A percentile compares a stretch with the other conserved stretches of the same genome.
Conservation (phyloP, 2,113 vertebrate species). For the Shinisaurus crocodilurus region DNA sequence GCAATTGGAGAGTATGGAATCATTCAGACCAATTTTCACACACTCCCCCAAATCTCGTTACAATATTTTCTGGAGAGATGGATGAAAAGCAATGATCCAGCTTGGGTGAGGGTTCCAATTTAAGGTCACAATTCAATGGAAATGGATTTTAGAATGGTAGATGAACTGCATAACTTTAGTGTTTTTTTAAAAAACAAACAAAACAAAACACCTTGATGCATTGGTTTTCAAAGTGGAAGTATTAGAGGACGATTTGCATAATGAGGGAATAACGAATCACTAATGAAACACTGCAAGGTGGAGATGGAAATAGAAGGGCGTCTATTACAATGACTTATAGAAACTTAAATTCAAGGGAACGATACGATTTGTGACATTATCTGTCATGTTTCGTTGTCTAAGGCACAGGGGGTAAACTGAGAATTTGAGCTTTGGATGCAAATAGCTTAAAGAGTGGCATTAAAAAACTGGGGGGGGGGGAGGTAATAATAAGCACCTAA, state of each 20-base stretch:
- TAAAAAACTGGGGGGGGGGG: background rate
- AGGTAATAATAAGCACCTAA: too few species aligned
- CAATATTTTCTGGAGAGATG: too few species aligned
- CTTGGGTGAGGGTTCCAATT: background rate
- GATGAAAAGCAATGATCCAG: background rate
- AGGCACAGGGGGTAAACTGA: background rate
- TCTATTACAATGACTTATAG: background rate
- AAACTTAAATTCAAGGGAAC: background rate
- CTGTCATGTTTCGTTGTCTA: background rate
- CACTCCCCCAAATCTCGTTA: too few species aligned
- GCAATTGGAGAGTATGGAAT: too few species aligned
- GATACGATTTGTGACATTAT: background rate
- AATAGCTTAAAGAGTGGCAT: too few species aligned
- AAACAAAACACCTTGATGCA: background rate
- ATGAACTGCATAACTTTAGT: too few species aligned
- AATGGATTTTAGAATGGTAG: too few species aligned
- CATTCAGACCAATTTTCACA: too few species aligned
- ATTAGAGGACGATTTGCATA: background rate
- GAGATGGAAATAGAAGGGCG: background rate
- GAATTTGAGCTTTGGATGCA: background rate
- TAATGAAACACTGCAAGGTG: too few species aligned
- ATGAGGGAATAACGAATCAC: background rate
- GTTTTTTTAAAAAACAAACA: background rate
- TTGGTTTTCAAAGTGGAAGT: background rate
- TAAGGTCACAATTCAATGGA: background rate